Evolutionary conservation across 2,888 invertebrate genomes (phyloP).

Genomic region (Cataglyphis altisquamis): DNA sequence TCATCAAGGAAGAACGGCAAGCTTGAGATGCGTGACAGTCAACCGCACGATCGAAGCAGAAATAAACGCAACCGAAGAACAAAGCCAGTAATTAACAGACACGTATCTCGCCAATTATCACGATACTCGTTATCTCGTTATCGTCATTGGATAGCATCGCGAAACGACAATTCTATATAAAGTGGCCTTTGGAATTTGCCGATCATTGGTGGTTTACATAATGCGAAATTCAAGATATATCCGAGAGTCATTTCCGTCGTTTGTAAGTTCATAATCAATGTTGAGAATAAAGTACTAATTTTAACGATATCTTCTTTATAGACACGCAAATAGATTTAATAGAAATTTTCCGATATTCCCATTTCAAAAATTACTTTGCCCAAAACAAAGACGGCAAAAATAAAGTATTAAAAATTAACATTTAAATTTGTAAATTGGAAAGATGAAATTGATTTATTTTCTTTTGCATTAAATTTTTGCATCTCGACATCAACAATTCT

Average conservation of each 20-base stretch:
- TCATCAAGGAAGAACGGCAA: constrained; percentile 31
- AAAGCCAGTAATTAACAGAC: constrained; percentile 54
- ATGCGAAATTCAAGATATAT: not conserved
- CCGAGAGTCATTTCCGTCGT: not conserved
- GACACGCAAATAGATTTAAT: not conserved
- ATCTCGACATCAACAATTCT: not conserved
- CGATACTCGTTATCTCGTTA: constrained; percentile 70
- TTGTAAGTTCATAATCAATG: not conserved
- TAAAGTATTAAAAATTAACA: not conserved
- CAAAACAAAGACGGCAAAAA: not conserved
- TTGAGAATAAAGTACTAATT: not conserved
- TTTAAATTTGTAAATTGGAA: constrained; percentile 8
- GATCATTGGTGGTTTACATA: constrained; percentile 57
- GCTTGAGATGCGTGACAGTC: not conserved
- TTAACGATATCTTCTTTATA: not conserved
- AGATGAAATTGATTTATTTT: constrained; percentile 30
- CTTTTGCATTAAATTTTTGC: constrained; percentile 9
- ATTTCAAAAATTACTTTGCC: not conserved
- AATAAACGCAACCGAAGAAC: constrained; percentile 37
- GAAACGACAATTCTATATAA: not conserved
- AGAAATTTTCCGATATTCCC: constrained; percentile 6
- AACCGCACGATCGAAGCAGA: constrained; percentile 18
- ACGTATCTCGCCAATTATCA: constrained; percentile 60
- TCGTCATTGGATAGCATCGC: constrained; percentile 61
- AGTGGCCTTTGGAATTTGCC: constrained; percentile 53